Evolutionary conservation across 2,797 vertebrate species (phyloP).

Genomic region (Poeciliopsis gracilis): DNA sequence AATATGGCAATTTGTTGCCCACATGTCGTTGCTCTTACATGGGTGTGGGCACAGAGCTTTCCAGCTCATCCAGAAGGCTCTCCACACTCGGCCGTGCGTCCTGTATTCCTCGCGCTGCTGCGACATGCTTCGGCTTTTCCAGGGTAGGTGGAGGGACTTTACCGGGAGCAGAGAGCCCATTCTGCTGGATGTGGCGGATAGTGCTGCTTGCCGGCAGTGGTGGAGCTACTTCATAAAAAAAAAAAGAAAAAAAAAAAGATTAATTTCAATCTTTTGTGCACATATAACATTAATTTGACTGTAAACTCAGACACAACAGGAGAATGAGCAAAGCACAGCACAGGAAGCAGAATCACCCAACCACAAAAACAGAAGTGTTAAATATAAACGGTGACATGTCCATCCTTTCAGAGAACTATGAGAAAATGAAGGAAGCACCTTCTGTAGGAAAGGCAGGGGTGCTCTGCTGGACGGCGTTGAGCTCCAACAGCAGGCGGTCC

Average conservation of each 20-base stretch:
- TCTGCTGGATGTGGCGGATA: constrained; percentile 87
- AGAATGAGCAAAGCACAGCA: constrained; percentile 5
- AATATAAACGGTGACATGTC: constrained; percentile 5
- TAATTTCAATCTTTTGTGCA: background rate
- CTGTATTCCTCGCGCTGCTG: constrained; percentile 78
- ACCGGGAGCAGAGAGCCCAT: constrained; percentile 75
- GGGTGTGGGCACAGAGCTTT: constrained; percentile 90
- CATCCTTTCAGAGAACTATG: constrained; percentile 3
- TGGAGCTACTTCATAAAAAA: constrained; percentile 72
- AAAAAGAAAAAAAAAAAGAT: background rate
- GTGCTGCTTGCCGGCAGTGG: constrained; percentile 77
- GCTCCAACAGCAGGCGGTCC: constrained; percentile 93
- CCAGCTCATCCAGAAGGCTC: constrained; percentile 92
- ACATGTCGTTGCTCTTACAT: constrained; percentile 79
- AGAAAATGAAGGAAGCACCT: constrained; percentile 75
- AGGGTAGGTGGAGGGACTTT: constrained; percentile 75
- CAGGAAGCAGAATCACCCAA: background rate
- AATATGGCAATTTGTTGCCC: background rate
- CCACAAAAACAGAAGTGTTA: constrained; percentile 16
- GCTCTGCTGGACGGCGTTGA: constrained; percentile 94
- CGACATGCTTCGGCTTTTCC: constrained; percentile 88
- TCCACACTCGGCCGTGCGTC: constrained; percentile 92
- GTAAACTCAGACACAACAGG: background rate
- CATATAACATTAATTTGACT: background rate
- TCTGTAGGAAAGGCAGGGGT: constrained; percentile 82